These are phyloP conservation scores for Xanthia icteritia DNA, from an alignment of 2,888 invertebrate genomes.

Conservation along the genomic window DNA sequence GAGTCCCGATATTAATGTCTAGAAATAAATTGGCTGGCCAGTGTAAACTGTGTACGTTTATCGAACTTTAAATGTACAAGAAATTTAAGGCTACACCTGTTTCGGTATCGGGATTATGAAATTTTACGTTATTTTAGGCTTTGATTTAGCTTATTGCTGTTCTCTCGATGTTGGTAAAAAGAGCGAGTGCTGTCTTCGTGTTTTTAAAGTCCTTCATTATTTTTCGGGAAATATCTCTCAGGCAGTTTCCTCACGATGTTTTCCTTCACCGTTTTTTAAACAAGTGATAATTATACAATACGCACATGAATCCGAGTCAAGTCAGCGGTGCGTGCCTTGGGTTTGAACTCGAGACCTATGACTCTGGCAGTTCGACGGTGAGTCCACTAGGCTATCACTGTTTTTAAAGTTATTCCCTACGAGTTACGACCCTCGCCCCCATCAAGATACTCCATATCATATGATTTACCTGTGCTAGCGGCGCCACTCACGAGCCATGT, in stretches of 20 bases:
- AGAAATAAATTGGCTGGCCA: slow-evolving; percentile 76
- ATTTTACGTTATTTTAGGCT: not conserved
- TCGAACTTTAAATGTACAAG: slow-evolving; percentile 25
- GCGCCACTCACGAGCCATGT: not conserved
- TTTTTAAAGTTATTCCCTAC: not conserved
- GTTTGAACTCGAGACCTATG: too few relatives aligned
- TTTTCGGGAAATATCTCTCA: too few relatives aligned
- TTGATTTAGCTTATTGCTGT: not conserved
- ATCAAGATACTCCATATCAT: not conserved
- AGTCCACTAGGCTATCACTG: too few relatives aligned
- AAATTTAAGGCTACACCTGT: slow-evolving; percentile 24
- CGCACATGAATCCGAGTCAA: too few relatives aligned
- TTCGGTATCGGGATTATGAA: slow-evolving; percentile 8
- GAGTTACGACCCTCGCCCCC: not conserved
- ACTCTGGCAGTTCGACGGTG: too few relatives aligned
- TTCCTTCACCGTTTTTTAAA: too few relatives aligned
- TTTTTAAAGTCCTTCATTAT: not conserved
- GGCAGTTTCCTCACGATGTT: too few relatives aligned
- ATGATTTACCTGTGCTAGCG: not conserved
- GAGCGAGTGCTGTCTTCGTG: too few relatives aligned
- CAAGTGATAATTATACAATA: too few relatives aligned
- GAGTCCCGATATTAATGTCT: slow-evolving; percentile 77
- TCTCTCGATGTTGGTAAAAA: not conserved
- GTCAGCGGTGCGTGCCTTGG: too few relatives aligned
- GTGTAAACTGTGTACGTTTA: slow-evolving; percentile 51